A percentile compares a stretch with the other conserved stretches of the same genome.
phyloP scores from a whole-genome alignment of 2,888 invertebrate genomes.

The Euphydryas editha region DNA sequence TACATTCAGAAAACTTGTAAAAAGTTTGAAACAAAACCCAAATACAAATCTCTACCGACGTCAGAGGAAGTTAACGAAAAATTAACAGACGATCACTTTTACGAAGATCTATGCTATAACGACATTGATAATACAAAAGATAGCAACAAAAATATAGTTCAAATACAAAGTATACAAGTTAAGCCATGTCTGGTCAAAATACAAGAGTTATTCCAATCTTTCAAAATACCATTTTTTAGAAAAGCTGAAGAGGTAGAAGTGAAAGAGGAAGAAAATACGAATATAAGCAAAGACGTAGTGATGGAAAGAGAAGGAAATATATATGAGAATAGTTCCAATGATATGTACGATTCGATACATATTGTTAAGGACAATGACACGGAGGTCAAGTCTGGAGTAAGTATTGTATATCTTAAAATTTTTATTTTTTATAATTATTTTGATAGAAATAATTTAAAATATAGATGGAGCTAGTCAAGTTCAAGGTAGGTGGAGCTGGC shows the following conservation, averaged over 20 bases:
- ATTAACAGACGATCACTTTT: slow-evolving; percentile 71
- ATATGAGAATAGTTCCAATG: slow-evolving; percentile 67
- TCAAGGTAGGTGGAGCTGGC: too few relatives aligned
- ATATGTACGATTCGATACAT: slow-evolving; percentile 74
- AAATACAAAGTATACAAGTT: slow-evolving; percentile 34
- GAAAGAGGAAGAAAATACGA: slow-evolving; percentile 41
- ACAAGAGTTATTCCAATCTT: slow-evolving; percentile 70
- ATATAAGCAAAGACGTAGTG: slow-evolving; percentile 11
- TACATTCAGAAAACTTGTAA: slow-evolving; percentile 59
- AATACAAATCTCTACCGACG: slow-evolving; percentile 65
- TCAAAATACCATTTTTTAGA: slow-evolving; percentile 72
- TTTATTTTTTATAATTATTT: background rate
- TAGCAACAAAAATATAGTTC: slow-evolving; percentile 38
- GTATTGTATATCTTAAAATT: slow-evolving; percentile 13
- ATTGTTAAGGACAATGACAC: slow-evolving; percentile 46
- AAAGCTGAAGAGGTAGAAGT: slow-evolving; percentile 49
- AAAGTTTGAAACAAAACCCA: slow-evolving; percentile 60
- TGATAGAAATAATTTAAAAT: too few relatives aligned
- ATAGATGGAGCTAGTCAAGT: too few relatives aligned
- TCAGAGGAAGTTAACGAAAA: slow-evolving; percentile 61
- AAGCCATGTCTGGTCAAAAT: slow-evolving; percentile 71
- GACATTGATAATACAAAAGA: slow-evolving; percentile 51
- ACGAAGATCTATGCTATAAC: slow-evolving; percentile 74
- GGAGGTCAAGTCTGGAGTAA: slow-evolving; percentile 44
- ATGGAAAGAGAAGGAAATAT: slow-evolving; percentile 48